phyloP scores from a whole-genome alignment of 2,113 vertebrate species.

The Neogale vison region DNA sequence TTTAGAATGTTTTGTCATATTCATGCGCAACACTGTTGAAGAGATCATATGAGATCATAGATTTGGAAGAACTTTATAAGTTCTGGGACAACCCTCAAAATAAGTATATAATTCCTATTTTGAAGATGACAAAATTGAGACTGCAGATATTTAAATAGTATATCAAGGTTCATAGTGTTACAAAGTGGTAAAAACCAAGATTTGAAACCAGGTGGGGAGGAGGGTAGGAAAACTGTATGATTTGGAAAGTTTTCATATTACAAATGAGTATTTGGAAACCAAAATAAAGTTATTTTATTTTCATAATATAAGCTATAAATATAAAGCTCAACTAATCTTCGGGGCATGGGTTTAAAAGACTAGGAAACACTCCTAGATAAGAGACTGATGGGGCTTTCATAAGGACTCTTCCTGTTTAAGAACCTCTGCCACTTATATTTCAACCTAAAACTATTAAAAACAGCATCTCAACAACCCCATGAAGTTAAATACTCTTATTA shows the following conservation, averaged over 20 bases:
- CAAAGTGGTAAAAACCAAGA: background rate
- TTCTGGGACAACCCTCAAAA: background rate
- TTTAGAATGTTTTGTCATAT: background rate
- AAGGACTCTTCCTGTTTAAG: background rate
- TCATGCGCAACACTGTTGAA: background rate
- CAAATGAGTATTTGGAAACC: background rate
- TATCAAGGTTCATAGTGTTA: background rate
- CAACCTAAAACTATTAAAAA: slow-evolving; percentile 53
- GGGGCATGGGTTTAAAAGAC: background rate
- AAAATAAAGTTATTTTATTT: background rate
- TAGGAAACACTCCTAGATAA: background rate
- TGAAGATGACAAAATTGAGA: background rate
- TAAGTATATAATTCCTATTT: background rate
- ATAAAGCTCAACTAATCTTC: background rate
- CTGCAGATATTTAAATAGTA: background rate
- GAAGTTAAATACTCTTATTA: slow-evolving; percentile 77
- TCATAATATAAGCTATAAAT: background rate
- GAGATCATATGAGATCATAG: background rate
- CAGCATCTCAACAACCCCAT: slow-evolving; percentile 36
- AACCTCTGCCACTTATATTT: slow-evolving; percentile 29
- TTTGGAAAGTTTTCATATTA: background rate
- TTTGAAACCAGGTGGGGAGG: background rate
- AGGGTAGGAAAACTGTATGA: background rate
- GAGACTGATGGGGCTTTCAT: background rate
- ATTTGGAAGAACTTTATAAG: background rate